Evolutionary conservation across 1,140 invertebrate species (phyloP).

Genomic region (Heliconius congener): DNA sequence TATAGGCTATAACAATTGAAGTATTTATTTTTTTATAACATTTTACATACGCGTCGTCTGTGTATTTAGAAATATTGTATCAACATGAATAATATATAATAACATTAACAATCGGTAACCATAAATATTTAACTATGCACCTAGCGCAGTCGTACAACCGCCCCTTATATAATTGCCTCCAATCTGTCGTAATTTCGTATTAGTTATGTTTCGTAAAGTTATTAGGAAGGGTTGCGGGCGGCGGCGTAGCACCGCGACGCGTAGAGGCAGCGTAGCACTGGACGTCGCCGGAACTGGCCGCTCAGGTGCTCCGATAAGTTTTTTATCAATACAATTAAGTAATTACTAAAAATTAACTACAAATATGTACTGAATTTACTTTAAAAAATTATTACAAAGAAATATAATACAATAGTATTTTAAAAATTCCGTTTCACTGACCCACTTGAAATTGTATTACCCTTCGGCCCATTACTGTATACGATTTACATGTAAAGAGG

Average conservation of each 20-base stretch:
- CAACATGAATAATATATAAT: neutral
- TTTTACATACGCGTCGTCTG: neutral
- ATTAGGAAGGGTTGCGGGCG: neutral
- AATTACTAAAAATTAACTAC: neutral
- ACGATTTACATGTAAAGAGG: conserved; percentile 19
- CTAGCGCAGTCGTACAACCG: neutral
- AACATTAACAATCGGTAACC: neutral
- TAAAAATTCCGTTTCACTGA: conserved; percentile 1
- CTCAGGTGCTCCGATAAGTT: neutral
- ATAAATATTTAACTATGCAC: neutral
- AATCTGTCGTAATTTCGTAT: neutral
- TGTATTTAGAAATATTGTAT: neutral
- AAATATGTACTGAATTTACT: no score
- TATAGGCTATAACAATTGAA: no score
- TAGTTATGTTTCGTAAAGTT: neutral
- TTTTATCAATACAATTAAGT: neutral
- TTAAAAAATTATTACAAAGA: neutral
- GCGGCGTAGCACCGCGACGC: neutral
- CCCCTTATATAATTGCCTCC: neutral
- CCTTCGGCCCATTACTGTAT: neutral
- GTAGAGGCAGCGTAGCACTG: neutral
- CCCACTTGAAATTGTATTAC: neutral
- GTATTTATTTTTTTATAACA: neutral
- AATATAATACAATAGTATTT: neutral
- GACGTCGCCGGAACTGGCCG: neutral